A percentile compares a stretch with the other conserved stretches of the same genome.
Conservation (phyloP, 2,888 invertebrate species). For the Dryococelus australis region DNA sequence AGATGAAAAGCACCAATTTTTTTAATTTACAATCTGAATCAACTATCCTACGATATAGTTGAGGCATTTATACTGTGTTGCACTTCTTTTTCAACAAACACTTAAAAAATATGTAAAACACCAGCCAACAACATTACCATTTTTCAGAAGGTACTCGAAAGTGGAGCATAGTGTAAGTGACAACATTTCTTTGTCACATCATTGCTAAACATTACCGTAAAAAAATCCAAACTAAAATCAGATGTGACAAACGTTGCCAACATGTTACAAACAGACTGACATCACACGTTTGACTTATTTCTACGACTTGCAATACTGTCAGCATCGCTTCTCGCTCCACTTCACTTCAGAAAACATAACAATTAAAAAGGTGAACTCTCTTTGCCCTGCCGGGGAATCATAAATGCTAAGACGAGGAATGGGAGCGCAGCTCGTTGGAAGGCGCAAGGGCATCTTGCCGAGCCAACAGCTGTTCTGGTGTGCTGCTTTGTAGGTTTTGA, state of each 20-base stretch:
- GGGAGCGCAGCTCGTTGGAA: constrained; percentile 35
- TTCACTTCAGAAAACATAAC: constrained; percentile 24
- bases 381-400: constrained; percentile 30
- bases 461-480: neutral
- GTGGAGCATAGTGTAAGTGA: neutral
- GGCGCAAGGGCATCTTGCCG: neutral
- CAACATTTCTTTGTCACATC: neutral
- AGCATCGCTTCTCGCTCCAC: neutral
- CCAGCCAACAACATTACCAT: no score
- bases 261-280: neutral
- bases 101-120: no score
- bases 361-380: constrained; percentile 12
- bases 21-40: no score
- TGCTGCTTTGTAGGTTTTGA: neutral
- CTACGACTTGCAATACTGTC: neutral
- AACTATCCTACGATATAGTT: no score
- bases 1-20: no score
- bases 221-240: neutral
- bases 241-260: constrained; percentile 1
- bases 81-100: no score
- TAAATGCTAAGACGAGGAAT: constrained; percentile 44
- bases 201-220: neutral
- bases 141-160: neutral
- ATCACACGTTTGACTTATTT: neutral
- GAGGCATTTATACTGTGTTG: no score